A percentile compares a stretch with the other conserved stretches of the same genome.
These are phyloP conservation scores for Falco punctatus DNA, from an alignment of 2,113 vertebrate species.

Conservation along the genomic window DNA sequence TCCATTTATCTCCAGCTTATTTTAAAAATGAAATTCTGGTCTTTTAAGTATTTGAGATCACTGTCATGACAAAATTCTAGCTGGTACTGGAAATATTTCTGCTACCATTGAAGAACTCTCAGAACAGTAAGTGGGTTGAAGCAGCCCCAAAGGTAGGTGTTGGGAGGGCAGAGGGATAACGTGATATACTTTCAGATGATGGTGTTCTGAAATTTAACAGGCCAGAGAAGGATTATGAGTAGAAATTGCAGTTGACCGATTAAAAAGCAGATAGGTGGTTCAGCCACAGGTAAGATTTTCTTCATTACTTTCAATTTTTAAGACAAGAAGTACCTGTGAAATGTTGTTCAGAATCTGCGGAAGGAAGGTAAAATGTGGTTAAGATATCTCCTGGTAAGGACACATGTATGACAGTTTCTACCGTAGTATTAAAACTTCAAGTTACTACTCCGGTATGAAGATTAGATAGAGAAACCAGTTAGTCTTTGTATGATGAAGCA, in stretches of 20 bases:
- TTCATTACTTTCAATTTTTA: background rate
- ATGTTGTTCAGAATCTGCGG: background rate
- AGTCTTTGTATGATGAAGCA: background rate
- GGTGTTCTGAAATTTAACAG: background rate
- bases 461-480: background rate
- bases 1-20: background rate
- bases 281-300: background rate
- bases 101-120: background rate
- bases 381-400: too few species aligned
- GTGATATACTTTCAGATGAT: accelerated
- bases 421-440: background rate
- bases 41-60: background rate
- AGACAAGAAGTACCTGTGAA: background rate
- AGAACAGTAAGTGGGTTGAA: accelerated
- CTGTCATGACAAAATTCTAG: background rate
- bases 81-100: background rate
- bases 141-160: background rate
- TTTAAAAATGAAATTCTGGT: background rate
- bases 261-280: background rate
- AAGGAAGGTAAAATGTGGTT: background rate
- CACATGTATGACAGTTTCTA: background rate
- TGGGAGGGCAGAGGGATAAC: background rate
- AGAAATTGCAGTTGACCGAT: background rate
- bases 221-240: background rate
- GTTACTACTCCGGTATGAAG: background rate